A percentile compares a stretch with the other conserved stretches of the same genome.
These are phyloP conservation scores for Alouatta palliata DNA, from an alignment of 2,113 vertebrate species.

Conservation along the genomic window DNA sequence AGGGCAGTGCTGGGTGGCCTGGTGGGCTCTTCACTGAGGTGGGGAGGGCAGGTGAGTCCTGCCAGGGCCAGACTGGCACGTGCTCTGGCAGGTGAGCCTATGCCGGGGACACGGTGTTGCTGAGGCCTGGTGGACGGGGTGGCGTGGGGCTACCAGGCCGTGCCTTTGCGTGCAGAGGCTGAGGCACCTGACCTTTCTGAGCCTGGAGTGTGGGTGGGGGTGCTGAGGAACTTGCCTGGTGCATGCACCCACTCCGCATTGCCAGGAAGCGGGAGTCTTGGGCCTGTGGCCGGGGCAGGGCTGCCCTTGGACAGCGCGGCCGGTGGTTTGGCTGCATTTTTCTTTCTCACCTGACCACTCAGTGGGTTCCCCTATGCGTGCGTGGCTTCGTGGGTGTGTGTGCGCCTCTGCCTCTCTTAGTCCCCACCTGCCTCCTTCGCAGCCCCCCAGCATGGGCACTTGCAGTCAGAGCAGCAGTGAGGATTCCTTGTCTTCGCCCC, in stretches of 20 bases:
- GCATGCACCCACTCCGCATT: fast-evolving
- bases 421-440: neutral
- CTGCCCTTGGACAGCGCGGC: neutral
- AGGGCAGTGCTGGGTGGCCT: neutral
- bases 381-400: too few relatives aligned
- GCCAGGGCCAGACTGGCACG: neutral
- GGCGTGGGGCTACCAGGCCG: neutral
- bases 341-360: neutral
- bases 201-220: neutral
- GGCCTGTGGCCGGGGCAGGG: neutral
- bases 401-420: neutral
- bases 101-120: neutral
- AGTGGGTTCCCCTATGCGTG: fast-evolving
- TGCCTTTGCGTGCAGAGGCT: neutral
- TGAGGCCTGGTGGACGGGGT: too few relatives aligned
- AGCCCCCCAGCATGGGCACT: fast-evolving
- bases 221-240: neutral
- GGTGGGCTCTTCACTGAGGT: neutral
- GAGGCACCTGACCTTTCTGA: neutral
- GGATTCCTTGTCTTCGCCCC: fast-evolving
- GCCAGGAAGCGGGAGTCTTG: neutral
- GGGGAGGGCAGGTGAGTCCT: fast-evolving
- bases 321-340: fast-evolving
- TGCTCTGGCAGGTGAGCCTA: neutral
- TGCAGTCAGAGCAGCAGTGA: fast-evolving